These are phyloP conservation scores for Palaemon carinicauda DNA, from an alignment of 1,140 invertebrate species.

Conservation along the genomic window DNA sequence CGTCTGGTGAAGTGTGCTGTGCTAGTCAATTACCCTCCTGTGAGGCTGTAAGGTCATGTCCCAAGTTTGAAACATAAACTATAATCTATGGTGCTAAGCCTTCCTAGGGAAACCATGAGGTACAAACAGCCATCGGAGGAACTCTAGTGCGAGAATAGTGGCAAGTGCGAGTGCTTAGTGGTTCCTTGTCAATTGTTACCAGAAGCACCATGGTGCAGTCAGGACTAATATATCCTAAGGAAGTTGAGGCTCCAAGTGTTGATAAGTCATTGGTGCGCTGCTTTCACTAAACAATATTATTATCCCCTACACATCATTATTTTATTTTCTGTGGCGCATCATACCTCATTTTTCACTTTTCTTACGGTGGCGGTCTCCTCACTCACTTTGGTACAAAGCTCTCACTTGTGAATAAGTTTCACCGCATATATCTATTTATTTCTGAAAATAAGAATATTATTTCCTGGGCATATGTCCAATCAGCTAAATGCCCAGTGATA, in stretches of 20 bases:
- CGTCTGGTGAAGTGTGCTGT: conserved; percentile 50
- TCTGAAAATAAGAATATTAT: conserved; percentile 47
- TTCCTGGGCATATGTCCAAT: conserved; percentile 43
- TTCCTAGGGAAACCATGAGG: conserved; percentile 33
- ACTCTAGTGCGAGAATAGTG: conserved; percentile 5
- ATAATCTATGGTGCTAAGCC: conserved; percentile 50
- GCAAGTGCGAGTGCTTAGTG: conserved; percentile 32
- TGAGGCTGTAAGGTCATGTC: neutral
- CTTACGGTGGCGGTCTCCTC: conserved; percentile 53
- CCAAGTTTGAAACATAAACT: conserved; percentile 17
- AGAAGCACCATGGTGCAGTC: conserved; percentile 52
- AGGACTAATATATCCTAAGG: conserved; percentile 35
- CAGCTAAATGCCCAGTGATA: conserved; percentile 44
- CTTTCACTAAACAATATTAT: conserved; percentile 43
- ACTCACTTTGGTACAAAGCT: conserved; percentile 58
- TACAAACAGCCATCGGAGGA: conserved; percentile 21
- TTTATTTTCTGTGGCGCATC: conserved; percentile 25
- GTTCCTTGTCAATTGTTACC: conserved; percentile 45
- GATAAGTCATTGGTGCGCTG: conserved; percentile 45
- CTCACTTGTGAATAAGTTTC: conserved; percentile 57
- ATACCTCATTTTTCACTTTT: conserved; percentile 50
- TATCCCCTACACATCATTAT: conserved; percentile 30
- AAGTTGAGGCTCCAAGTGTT: conserved; percentile 50
- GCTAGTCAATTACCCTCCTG: conserved; percentile 42
- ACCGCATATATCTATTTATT: conserved; percentile 56